These are phyloP conservation scores for Myxocyprinus asiaticus DNA, from an alignment of 2,113 vertebrate species.

Conservation along the genomic window DNA sequence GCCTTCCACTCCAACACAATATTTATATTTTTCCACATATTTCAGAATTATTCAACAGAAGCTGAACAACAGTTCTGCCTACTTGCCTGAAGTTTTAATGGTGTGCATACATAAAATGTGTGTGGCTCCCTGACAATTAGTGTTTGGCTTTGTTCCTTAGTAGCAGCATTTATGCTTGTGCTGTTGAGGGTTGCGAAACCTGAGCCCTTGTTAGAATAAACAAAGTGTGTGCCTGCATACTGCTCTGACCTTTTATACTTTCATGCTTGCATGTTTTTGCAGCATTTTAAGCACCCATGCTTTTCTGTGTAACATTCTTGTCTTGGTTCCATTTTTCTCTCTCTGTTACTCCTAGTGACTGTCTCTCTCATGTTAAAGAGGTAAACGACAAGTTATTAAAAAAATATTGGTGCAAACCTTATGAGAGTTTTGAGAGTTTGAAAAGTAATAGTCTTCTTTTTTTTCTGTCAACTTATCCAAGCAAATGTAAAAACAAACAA, in stretches of 20 bases:
- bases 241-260: slow-evolving; percentile 11
- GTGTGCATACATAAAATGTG: neutral
- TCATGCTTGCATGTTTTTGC: neutral
- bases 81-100: too few relatives aligned
- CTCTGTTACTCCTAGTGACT: too few relatives aligned
- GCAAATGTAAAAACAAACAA: too few relatives aligned
- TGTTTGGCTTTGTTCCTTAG: neutral
- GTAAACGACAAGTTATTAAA: too few relatives aligned
- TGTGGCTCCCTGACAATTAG: neutral
- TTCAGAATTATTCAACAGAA: neutral
- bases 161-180: neutral
- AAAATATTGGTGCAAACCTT: too few relatives aligned
- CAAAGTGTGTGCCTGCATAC: neutral
- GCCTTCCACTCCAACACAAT: neutral
- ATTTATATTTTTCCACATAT: neutral
- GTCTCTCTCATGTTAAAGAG: too few relatives aligned
- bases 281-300: neutral
- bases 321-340: too few relatives aligned
- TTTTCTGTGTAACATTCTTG: too few relatives aligned
- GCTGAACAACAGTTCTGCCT: neutral
- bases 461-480: too few relatives aligned
- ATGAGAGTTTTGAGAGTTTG: neutral
- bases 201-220: slow-evolving; percentile 12
- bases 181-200: neutral
- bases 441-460: neutral